Evolutionary conservation across 2,113 vertebrate species (phyloP).

Genomic region (Phaethon lepturus): DNA sequence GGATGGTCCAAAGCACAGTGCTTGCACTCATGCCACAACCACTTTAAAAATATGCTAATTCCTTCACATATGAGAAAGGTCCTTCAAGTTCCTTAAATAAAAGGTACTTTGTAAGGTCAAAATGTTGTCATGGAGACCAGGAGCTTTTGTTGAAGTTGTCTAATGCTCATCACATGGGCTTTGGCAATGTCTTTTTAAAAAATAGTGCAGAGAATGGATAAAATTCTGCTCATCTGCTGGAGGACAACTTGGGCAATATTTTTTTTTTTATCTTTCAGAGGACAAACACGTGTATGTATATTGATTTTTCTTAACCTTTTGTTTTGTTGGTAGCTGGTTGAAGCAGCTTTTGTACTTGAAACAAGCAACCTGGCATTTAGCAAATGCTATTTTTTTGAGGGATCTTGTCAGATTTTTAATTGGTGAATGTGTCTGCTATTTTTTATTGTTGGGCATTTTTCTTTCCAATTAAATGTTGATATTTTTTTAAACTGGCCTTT

Average conservation of each 20-base stretch:
- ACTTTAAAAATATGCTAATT: not conserved
- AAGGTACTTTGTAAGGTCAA: not conserved
- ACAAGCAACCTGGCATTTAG: slow-evolving; percentile 66
- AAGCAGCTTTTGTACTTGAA: slow-evolving; percentile 48
- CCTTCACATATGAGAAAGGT: accelerated
- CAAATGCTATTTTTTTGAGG: slow-evolving; percentile 41
- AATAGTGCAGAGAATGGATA: not conserved
- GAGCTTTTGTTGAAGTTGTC: not conserved
- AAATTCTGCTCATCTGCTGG: not conserved
- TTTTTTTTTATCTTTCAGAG: not conserved
- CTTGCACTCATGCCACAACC: accelerated
- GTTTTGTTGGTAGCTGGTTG: slow-evolving; percentile 45
- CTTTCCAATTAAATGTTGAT: slow-evolving; percentile 68
- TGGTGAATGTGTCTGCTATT: slow-evolving; percentile 65
- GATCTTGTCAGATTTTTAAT: slow-evolving; percentile 76
- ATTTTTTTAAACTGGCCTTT: slow-evolving; percentile 42
- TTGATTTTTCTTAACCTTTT: slow-evolving; percentile 69
- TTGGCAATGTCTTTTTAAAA: not conserved
- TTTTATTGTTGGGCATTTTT: slow-evolving; percentile 59
- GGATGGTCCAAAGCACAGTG: accelerated
- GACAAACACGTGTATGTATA: not conserved
- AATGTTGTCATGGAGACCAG: not conserved
- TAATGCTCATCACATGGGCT: not conserved
- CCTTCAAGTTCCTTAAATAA: not conserved
- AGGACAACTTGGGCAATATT: not conserved